These are phyloP conservation scores for Athalia circularis DNA, from an alignment of 2,888 invertebrate species.

Conservation along the genomic window DNA sequence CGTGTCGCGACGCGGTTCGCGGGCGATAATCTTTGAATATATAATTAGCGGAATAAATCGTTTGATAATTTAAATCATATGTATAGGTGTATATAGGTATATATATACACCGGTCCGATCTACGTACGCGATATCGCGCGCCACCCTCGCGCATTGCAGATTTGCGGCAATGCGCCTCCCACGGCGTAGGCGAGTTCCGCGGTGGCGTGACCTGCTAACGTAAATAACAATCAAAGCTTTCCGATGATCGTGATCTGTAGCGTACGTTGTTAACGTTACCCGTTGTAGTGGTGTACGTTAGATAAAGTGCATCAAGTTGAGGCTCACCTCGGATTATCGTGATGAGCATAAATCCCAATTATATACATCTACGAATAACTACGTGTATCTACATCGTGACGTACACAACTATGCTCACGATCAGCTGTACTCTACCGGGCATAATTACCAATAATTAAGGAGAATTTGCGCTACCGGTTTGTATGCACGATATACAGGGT, in stretches of 20 bases:
- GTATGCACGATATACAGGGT: background rate
- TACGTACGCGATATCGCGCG: background rate
- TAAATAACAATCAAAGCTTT: conserved; percentile 67
- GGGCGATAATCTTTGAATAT: background rate
- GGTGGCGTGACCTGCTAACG: conserved; percentile 65
- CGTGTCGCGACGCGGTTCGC: background rate
- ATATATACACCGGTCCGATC: background rate
- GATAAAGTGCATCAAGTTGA: conserved; percentile 35
- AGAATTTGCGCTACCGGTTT: conserved; percentile 43
- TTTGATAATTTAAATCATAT: background rate
- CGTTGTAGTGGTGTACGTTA: conserved; percentile 32
- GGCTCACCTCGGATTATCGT: conserved; percentile 60
- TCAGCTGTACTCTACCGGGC: conserved; percentile 52
- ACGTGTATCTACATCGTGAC: conserved; percentile 40
- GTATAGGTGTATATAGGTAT: background rate
- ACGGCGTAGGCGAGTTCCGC: conserved; percentile 6
- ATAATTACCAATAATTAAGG: conserved; percentile 67
- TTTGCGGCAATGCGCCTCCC: conserved; percentile 1
- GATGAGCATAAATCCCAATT: conserved; percentile 68
- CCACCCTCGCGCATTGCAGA: background rate
- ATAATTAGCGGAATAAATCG: conserved; percentile 34
- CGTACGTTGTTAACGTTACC: no score
- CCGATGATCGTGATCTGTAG: no score
- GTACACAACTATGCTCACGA: background rate
- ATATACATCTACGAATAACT: conserved; percentile 52